Evolutionary conservation across 1,140 invertebrate genomes (phyloP).

Genomic region (Dreissena polymorpha): DNA sequence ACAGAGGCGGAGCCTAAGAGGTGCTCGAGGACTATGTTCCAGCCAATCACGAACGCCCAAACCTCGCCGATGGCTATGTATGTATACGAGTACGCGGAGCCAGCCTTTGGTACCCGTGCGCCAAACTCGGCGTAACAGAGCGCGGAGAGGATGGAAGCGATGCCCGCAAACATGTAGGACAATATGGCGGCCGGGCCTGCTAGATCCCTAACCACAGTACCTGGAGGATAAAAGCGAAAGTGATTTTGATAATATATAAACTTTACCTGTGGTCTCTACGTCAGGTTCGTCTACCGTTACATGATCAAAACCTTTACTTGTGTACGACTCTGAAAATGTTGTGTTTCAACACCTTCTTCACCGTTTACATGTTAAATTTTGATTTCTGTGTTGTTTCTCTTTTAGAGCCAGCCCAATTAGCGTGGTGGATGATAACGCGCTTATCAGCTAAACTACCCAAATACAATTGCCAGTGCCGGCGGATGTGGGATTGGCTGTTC

Average conservation of each 20-base stretch:
- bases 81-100: constrained; percentile 77
- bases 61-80: constrained; percentile 76
- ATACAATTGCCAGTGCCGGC: too few species aligned
- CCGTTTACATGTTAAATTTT: too few species aligned
- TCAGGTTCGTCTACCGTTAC: too few species aligned
- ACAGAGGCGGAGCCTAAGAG: constrained; percentile 88
- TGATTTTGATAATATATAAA: background rate
- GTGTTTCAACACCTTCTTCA: too few species aligned
- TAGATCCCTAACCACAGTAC: constrained; percentile 90
- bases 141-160: constrained; percentile 91
- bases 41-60: constrained; percentile 76
- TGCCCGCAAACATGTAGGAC: constrained; percentile 93
- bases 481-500: too few species aligned
- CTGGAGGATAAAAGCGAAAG: constrained; percentile 88
- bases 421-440: too few species aligned
- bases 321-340: too few species aligned
- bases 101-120: constrained; percentile 81
- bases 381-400: too few species aligned
- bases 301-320: too few species aligned
- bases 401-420: too few species aligned
- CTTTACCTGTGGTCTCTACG: too few species aligned
- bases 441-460: too few species aligned
- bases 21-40: constrained; percentile 80
- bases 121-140: constrained; percentile 97
- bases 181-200: constrained; percentile 90